These are phyloP conservation scores for Notamacropus eugenii DNA, from an alignment of 2,797 vertebrate genomes.

Conservation along the genomic window DNA sequence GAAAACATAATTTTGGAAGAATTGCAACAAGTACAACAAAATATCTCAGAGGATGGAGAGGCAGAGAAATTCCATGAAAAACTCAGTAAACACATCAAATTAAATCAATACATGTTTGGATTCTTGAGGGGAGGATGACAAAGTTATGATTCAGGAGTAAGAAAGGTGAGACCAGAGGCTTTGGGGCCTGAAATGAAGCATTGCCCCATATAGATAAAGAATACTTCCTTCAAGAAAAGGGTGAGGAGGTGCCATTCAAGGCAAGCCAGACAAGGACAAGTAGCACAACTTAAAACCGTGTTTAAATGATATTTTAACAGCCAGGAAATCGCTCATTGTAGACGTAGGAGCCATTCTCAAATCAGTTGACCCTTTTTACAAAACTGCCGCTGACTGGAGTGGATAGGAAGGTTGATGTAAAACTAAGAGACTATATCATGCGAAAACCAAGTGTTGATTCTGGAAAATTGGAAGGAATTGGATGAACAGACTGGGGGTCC, in stretches of 20 bases:
- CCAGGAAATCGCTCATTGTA: background rate
- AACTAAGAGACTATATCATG: background rate
- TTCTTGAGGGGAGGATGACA: background rate
- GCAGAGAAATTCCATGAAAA: background rate
- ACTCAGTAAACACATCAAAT: background rate
- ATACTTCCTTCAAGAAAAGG: background rate
- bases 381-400: background rate
- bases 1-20: background rate
- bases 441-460: background rate
- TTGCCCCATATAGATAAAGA: background rate
- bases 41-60: background rate
- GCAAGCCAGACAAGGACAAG: background rate
- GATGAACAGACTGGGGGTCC: background rate
- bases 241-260: background rate
- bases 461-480: background rate
- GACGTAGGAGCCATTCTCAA: background rate
- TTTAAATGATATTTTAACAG: background rate
- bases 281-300: background rate
- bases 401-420: background rate
- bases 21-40: background rate
- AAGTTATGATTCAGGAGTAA: background rate
- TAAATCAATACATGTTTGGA: background rate
- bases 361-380: background rate
- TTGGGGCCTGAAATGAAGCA: background rate
- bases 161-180: background rate